Evolutionary conservation across 2,888 invertebrate species (phyloP), one percentile per base, ranked within the genome.

Genomic region (Heteromurus nitidus): DNA sequence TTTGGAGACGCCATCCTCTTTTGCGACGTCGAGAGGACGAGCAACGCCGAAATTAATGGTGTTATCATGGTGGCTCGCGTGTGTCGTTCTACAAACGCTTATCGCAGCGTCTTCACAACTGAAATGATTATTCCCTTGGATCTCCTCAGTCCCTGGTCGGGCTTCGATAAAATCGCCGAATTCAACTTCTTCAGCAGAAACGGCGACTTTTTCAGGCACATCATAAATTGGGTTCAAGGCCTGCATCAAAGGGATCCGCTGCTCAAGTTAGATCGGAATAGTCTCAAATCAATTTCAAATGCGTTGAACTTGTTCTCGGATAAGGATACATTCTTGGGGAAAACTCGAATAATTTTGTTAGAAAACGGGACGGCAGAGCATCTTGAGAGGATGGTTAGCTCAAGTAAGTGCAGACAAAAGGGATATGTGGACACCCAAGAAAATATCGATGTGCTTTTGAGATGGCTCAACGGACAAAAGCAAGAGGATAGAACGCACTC

Each of bases 391-490:
- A 13, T 28, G 24, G 5, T 58, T 9, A 58, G 26, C 24, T 24
- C 24, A 1, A 16, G 26, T 16, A 58, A 26, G 9, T 58, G 58
- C 13, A 58, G 26, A 28, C 26, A 3, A 1, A 58, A 58, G 58
- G 58, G 26, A 13, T 58, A 58, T 28, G 58, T 26, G 16, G 58
- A 58, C 28, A 58, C 58, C 13, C 26, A 58, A 13, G 58, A 58
- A 28, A 58, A 58, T 28, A 58, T 28, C 16, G 58, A 58, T 13
- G 58, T 26, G 18, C 16, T 58, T 24, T 26, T 28, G 13, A 11
- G 18, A 26, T 24, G 13, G 1, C 26, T 58, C 16, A 58, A 58
- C 24, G 24, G 11, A 53, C 16, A 44, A n/a, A 13, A 44, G 18
- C 3, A 18, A 50, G n/a, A 47, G 47, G 50, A 50, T 18, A 9